Evolutionary conservation across 35 echinoderm and acorn worm species (phyloP).

Genomic region (Apostichopus japonicus): DNA sequence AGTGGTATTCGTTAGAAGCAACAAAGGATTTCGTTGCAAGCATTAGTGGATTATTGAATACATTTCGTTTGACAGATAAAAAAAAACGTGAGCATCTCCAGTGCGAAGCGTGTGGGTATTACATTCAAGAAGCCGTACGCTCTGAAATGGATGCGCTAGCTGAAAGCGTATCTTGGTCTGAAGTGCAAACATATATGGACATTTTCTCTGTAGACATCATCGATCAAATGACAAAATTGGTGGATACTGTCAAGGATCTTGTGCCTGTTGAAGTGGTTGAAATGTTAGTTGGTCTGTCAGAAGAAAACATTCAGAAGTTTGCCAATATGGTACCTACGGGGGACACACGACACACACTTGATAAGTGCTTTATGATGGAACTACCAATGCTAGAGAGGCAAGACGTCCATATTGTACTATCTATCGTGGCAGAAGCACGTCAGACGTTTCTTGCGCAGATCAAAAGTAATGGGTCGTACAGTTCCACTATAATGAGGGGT

Average conservation of each 20-base stretch:
- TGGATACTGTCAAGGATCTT: not conserved
- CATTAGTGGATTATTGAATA: not conserved
- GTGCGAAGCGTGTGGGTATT: not conserved
- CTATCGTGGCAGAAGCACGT: conserved; percentile 7
- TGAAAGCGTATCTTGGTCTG: not conserved
- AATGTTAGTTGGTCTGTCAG: not conserved
- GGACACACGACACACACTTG: not conserved
- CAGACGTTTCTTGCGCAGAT: conserved; percentile 16
- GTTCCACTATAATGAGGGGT: not conserved
- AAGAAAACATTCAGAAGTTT: not conserved
- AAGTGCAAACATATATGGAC: not conserved
- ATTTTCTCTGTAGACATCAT: conserved; percentile 7
- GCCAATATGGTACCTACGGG: not conserved
- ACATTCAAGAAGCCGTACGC: conserved; percentile 1
- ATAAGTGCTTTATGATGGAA: conserved; percentile 4
- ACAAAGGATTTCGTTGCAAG: not conserved
- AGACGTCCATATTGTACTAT: not conserved
- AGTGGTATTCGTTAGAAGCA: not conserved
- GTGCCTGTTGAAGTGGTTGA: not conserved
- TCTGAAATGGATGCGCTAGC: conserved; percentile 23
- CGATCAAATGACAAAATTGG: conserved; percentile 23
- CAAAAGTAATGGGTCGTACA: not conserved
- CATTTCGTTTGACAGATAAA: not conserved
- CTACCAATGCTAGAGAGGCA: not conserved
- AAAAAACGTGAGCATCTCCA: not conserved